Evolutionary conservation across 2,888 invertebrate genomes (phyloP).

Genomic region (Bombylius discolor): DNA sequence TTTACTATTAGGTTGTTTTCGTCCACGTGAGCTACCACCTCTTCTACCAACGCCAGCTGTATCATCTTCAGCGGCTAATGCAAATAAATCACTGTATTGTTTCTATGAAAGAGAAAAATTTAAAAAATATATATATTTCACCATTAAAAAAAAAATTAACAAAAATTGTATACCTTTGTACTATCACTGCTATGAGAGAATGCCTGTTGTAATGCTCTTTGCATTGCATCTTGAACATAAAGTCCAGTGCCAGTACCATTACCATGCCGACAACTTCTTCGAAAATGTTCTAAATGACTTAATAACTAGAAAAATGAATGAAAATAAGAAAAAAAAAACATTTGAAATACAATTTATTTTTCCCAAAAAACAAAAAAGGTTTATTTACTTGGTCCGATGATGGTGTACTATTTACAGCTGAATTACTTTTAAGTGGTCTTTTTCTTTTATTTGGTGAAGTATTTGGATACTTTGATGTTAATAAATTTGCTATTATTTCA

Average conservation of each 20-base stretch:
- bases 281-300: conserved; percentile 82
- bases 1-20: conserved; percentile 44
- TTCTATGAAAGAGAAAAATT: conserved; percentile 39
- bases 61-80: conserved; percentile 81
- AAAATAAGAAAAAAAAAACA: conserved; percentile 12
- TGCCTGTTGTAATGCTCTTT: conserved; percentile 77
- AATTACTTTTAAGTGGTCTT: conserved; percentile 61
- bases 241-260: conserved; percentile 54
- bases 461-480: conserved; percentile 72
- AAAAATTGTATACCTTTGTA: conserved; percentile 47
- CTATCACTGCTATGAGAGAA: conserved; percentile 79
- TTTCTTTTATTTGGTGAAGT: conserved; percentile 86
- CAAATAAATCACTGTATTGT: conserved; percentile 81
- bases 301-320: conserved; percentile 46
- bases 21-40: conserved; percentile 47
- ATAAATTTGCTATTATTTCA: conserved; percentile 62
- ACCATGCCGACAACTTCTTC: conserved; percentile 49
- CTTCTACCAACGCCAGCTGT: conserved; percentile 48
- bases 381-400: conserved; percentile 57
- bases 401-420: conserved; percentile 55
- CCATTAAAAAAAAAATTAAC: background rate
- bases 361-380: background rate
- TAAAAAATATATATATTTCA: background rate
- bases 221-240: conserved; percentile 82
- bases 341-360: background rate